Evolutionary conservation across 2,888 invertebrate species (phyloP), one percentile per base, ranked within the genome.

Genomic region (Diploptera punctata): DNA sequence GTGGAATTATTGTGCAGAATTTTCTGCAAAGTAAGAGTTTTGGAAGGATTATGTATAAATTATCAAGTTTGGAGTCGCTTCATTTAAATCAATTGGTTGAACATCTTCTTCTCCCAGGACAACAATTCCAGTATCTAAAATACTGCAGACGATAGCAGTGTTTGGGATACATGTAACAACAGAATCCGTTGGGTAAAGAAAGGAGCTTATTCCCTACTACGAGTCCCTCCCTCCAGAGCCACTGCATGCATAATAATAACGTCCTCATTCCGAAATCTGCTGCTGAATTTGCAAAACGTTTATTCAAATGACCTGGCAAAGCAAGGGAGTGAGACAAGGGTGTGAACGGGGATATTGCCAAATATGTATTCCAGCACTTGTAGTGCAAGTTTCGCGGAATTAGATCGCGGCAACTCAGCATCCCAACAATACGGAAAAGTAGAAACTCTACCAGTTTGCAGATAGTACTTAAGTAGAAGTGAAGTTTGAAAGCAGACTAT

Each of bases 301-400:
- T 72, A 72, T 72, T 72, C 72, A 72, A 72, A 72, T 72, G 72
- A 72, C 72, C 72, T 72, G 72, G 72, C 72, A 72, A 71, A 69
- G 38, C 69, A 57, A 65, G 26, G 52, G 54, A 18, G 3, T 43
- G 60, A 24, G 44, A 24, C 7, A 29, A 24, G 38, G 52, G 65
- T 26, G 49, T 52, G 47, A 49, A 43, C 43, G 43, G n/a, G 62
- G 65, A 71, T 67, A 71, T 67, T 71, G 71, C 67, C 71, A 71
- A 71, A 65, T 65, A 65, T 65, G 29, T 65, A 47, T 43, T 47
- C 31, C 60, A n/a, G 7, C 60, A 60, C 7, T 16, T 21, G 61
- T 38, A 61, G 18, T 61, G 61, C 61, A 61, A 21, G 19, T 38
- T 0, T 38, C n/a, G 26, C 13, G 4, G 57, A 61, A 61, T 38